Conservation (phyloP, 2,888 invertebrate species). For the Hypomecis punctinalis region DNA sequence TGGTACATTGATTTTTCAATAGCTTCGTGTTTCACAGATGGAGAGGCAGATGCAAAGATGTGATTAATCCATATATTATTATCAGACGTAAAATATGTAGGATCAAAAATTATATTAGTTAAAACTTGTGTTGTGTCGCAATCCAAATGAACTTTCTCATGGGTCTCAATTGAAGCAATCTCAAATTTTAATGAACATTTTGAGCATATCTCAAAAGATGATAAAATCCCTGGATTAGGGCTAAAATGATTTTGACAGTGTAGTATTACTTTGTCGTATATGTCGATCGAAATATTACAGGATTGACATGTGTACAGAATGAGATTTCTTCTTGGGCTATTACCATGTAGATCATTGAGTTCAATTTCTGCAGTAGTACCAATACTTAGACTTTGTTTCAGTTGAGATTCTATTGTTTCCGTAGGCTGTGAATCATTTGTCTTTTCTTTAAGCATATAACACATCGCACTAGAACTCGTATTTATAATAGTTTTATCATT, state of each 20-base stretch:
- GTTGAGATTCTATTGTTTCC: background rate
- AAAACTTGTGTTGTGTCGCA: slow-evolving; percentile 45
- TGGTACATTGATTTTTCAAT: slow-evolving; percentile 63
- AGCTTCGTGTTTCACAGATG: slow-evolving; percentile 47
- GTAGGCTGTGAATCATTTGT: background rate
- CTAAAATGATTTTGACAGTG: slow-evolving; percentile 69
- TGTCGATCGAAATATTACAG: slow-evolving; percentile 57
- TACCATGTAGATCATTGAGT: background rate
- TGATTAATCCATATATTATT: slow-evolving; percentile 64
- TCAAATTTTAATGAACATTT: slow-evolving; percentile 56
- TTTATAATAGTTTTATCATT: background rate
- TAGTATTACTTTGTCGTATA: slow-evolving; percentile 65
- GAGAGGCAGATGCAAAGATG: slow-evolving; percentile 56
- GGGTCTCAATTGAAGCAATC: slow-evolving; percentile 46
- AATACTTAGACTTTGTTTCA: background rate
- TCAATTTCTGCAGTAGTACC: background rate
- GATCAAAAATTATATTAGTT: slow-evolving; percentile 53
- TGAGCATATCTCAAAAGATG: slow-evolving; percentile 36
- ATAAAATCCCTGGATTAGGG: slow-evolving; percentile 33
- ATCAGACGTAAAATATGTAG: slow-evolving; percentile 58
- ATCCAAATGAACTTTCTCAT: slow-evolving; percentile 49
- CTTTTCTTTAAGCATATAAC: background rate
- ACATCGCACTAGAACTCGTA: background rate
- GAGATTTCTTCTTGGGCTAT: slow-evolving; percentile 16
- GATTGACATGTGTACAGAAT: slow-evolving; percentile 59